A percentile compares a stretch with the other conserved stretches of the same genome.
Conservation (phyloP, 2,797 vertebrate species). For the Podarcis siculus region DNA sequence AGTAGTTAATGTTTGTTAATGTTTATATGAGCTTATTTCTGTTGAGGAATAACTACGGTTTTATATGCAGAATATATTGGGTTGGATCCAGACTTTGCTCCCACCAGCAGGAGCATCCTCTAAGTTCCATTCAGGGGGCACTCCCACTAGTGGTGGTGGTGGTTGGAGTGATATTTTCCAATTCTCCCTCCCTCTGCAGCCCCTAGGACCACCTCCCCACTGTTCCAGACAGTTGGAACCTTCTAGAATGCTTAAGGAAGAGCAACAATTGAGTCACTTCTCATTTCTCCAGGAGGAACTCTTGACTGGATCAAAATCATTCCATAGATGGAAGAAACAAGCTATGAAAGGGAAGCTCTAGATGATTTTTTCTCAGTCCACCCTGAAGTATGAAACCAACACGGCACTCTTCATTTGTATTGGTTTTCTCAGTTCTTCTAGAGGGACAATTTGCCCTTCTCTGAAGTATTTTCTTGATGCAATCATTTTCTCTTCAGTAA, state of each 20-base stretch:
- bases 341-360: neutral
- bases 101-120: too few species aligned
- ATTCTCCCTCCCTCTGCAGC: too few species aligned
- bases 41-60: neutral
- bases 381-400: neutral
- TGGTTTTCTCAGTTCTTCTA: conserved; percentile 18
- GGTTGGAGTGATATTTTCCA: too few species aligned
- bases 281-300: too few species aligned
- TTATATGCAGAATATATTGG: neutral
- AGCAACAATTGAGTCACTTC: too few species aligned
- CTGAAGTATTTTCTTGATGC: conserved; percentile 13
- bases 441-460: conserved; percentile 8
- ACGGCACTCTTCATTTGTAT: neutral
- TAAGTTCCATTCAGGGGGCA: too few species aligned
- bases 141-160: too few species aligned
- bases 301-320: too few species aligned
- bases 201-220: too few species aligned
- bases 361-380: neutral
- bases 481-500: conserved; percentile 20
- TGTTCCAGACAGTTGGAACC: too few species aligned
- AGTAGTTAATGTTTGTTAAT: neutral
- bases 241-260: too few species aligned
- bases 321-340: too few species aligned
- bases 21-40: neutral
- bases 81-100: neutral